A percentile compares a stretch with the other conserved stretches of the same genome.
phyloP scores from a whole-genome alignment of 2,797 vertebrate species.

The Syndactyla subalaris region DNA sequence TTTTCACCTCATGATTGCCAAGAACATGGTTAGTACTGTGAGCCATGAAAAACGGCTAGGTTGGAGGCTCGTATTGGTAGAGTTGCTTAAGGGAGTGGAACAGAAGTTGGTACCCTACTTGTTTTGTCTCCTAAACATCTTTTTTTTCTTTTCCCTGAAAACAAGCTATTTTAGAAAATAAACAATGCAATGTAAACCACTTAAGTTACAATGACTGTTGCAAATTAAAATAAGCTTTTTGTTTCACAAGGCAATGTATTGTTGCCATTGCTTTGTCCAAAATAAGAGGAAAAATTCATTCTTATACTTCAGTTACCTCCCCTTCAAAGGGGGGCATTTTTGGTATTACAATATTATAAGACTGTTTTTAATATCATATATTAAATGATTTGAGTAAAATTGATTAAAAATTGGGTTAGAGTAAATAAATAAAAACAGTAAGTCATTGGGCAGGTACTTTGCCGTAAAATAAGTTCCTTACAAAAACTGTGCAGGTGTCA shows the following conservation, averaged over 20 bases:
- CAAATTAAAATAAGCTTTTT: not conserved
- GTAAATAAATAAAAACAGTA: not conserved
- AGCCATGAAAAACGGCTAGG: not conserved
- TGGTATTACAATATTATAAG: not conserved
- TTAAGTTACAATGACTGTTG: not conserved
- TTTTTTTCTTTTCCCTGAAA: not conserved
- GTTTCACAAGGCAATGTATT: not conserved
- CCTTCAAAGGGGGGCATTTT: not conserved
- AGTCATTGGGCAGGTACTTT: not conserved
- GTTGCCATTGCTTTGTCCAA: not conserved
- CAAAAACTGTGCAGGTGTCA: not conserved
- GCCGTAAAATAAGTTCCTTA: not conserved
- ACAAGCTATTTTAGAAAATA: not conserved
- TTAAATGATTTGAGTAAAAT: not conserved
- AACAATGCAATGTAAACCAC: fast-evolving
- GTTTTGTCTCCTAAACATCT: not conserved
- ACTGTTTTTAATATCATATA: not conserved
- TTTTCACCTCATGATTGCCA: constrained; percentile 25
- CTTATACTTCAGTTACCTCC: not conserved
- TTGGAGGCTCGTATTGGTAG: not conserved
- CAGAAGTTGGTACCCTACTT: not conserved
- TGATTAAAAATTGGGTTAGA: not conserved
- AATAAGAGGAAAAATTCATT: not conserved
- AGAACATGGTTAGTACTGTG: not conserved
- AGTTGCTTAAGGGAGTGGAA: not conserved